Base-by-base conservation (phyloP, 2,888 invertebrate genomes). In the Drosophila affinis region DNA sequence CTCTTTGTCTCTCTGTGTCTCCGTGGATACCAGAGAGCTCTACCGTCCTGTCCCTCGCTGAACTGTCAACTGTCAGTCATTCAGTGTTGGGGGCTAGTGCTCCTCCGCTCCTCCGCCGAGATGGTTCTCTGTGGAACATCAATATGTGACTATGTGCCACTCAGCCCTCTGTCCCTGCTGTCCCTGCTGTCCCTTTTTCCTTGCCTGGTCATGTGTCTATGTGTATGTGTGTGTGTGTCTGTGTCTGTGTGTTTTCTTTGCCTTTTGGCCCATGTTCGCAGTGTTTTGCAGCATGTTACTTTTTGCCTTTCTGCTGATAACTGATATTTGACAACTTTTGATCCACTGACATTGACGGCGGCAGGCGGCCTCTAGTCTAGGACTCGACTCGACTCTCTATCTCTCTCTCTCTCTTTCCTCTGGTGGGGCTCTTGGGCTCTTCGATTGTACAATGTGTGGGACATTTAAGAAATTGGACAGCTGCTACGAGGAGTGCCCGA, bases 261-360 rank as follows among this genome's bases (percentile, higher is more conserved):
- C 9, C 49, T 57, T 32, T 61, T 56, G 60, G 32, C 21, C 63
- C 17, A 48, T 61, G 60, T 62, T 58, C 29, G 63, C 56, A 45
- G 49, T 67, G 63, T 76, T 62, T 83, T 73, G 72, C 70, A 73
- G 75, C 82, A 78, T 84, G 88, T 86, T 86, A 60, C 81, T 81
- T 39, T 39, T 39, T 39, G 39, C 39, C 81, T 73, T 81, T 79
- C 75, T 76, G 84, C 87, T 86, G 84, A 84, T 88, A 84, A 84
- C 84, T 88, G 87, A 87, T 88, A 85, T 85, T 85, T 85, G 85
- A 85, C 85, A 85, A 87, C 88, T 88, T 85, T 85, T 88, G 88
- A 85, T 81, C 84, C 83, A 83, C 85, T 86, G 88, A 84, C 88
- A 79, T 88, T 83, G 88, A 87, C 87, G 82, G 85, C 84, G 85